A percentile compares a stretch with the other conserved stretches of the same genome.
phyloP scores from a whole-genome alignment of 2,888 invertebrate genomes.

The Carpatolechia fugitivella region DNA sequence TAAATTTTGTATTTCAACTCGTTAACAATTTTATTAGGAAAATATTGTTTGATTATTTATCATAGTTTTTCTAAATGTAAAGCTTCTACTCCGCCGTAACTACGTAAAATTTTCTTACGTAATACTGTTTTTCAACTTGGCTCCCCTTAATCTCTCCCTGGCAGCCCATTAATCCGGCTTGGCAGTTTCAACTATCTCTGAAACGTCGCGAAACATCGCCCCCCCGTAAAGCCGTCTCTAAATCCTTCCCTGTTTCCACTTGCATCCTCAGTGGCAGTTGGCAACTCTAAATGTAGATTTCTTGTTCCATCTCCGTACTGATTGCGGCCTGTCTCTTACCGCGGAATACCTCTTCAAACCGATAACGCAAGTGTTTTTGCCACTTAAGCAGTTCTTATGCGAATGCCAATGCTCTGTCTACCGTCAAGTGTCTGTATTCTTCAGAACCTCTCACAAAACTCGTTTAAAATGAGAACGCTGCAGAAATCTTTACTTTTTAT shows the following conservation, averaged over 20 bases:
- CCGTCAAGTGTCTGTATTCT: constrained; percentile 21
- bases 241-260: not conserved
- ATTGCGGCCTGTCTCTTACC: constrained; percentile 32
- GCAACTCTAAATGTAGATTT: constrained; percentile 28
- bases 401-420: constrained; percentile 6
- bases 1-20: too few relatives aligned
- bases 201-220: not conserved
- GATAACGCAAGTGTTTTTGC: constrained; percentile 13
- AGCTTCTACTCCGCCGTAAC: too few relatives aligned
- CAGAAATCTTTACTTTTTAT: not conserved
- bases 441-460: not conserved
- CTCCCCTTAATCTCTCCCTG: not conserved
- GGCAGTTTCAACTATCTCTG: constrained; percentile 5
- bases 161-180: constrained; percentile 1
- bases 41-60: too few relatives aligned
- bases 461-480: not conserved
- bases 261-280: not conserved
- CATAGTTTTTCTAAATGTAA: too few relatives aligned
- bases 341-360: constrained; percentile 22
- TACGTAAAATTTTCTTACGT: too few relatives aligned
- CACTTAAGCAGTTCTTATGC: constrained; percentile 9
- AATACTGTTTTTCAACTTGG: not conserved
- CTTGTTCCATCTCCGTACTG: constrained; percentile 32
- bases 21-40: too few relatives aligned
- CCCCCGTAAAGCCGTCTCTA: not conserved